Base-by-base conservation (phyloP, 2,797 vertebrate genomes). In the Balearica regulorum region DNA sequence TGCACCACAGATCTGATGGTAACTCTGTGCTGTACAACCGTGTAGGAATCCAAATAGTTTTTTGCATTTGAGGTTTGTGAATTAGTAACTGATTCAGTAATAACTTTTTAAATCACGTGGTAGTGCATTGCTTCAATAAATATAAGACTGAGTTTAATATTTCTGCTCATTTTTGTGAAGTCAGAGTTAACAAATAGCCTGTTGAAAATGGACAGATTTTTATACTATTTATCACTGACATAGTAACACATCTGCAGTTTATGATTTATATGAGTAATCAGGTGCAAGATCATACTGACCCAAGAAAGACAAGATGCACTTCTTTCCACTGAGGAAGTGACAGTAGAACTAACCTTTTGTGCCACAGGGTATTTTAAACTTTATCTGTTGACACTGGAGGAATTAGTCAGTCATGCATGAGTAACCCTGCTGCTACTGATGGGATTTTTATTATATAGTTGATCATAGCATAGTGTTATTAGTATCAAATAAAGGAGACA, bases 381-480 rank as follows among this genome's bases (percentile, higher is more conserved):
- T 81, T 78, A 1, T 76, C 81, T 95, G 70, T 92, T 94, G 86
- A 77, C 92, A 60, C 20, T 49, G 41, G 35, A 96, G 43, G 69
- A 96, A 97, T 97, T 96, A 94, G 90, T 64, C 90, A 94, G 81
- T 83, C 92, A 91, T 91, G 89, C 76, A 87, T 77, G 79, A 90
- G 41, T 62, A 93, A 87, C 53, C 76, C 68, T n/a, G 31, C 28
- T 69, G 61, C 79, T 90, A 66, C 54, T 96, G 93, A 83, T 93
- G 73, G n/a, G 70, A 46, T 87, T 96, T 96, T 86, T 90, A 78
- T 86, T 92, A 41, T 58, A 84, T 26, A 77, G 3, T 79, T 94
- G 68, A 75, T 81, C 70, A 85, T 10, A 87, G 68, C 17, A 31
- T 33, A 31, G 70, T 18, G 6, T 76, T 93, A 94, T 89, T 92